Conservation (phyloP, 1,140 invertebrate species). For the Lepidotrigona ventralis region DNA sequence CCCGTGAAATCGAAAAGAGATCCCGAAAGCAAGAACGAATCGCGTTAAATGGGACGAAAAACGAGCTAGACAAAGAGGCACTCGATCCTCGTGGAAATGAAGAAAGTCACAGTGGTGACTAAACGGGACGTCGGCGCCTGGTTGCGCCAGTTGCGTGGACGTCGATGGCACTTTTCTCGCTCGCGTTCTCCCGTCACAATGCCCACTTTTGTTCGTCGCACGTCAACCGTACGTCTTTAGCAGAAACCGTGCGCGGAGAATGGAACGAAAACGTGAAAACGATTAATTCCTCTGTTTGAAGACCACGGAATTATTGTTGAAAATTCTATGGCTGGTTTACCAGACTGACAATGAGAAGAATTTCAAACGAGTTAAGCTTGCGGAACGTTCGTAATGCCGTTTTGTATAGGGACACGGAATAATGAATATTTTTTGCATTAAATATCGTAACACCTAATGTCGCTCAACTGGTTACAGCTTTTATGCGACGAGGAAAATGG, state of each 20-base stretch:
- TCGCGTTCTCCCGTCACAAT: conserved; percentile 39
- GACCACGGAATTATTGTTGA: not conserved
- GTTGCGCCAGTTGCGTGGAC: conserved; percentile 37
- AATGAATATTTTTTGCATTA: not conserved
- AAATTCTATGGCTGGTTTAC: not conserved
- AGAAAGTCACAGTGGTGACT: conserved; percentile 50
- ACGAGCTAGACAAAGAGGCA: conserved; percentile 8
- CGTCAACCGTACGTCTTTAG: conserved; percentile 1
- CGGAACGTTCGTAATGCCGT: not conserved
- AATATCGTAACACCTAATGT: not conserved
- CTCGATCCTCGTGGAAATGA: conserved; percentile 56
- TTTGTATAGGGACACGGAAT: not conserved
- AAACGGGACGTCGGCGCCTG: conserved; percentile 34
- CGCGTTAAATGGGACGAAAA: not conserved
- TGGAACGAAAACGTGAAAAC: not conserved
- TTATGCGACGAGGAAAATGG: not conserved
- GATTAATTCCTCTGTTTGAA: not conserved
- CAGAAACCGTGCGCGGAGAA: not conserved
- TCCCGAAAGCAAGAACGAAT: not conserved
- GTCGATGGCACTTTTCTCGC: conserved; percentile 55
- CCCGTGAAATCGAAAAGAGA: not conserved
- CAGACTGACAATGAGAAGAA: not conserved
- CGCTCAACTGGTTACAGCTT: not conserved
- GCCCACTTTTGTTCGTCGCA: conserved; percentile 38
- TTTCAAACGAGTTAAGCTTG: not conserved